Evolutionary conservation across 2,888 invertebrate genomes (phyloP), one percentile per base, ranked within the genome.

Genomic region (Plemyria rubiginata): DNA sequence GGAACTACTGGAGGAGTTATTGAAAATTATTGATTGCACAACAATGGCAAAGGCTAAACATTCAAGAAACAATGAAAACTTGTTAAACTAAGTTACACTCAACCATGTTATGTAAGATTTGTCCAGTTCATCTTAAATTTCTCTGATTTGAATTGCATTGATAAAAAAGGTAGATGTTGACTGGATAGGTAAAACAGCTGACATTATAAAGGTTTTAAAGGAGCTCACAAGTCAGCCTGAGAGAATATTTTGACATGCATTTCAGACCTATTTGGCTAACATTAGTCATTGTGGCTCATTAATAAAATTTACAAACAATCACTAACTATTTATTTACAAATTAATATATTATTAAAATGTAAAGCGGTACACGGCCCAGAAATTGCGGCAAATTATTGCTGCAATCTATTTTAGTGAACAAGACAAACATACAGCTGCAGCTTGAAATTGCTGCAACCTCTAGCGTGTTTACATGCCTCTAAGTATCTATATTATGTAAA

Each of bases 21-120:
- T 91, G 90, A 87, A 90, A 89, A 88, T 84, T 84, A 75, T 86
- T 87, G 87, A 90, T 91, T 91, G 82, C 88, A 86, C 86, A 90
- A 91, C 90, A 90, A 89, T 88, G 85, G 84, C 79, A 54, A 75
- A 66, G 84, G 84, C 80, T 60, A 74, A 70, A 86, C 85, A 85
- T 70, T 78, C 78, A 78, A 81, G 76, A 79, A 86, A 87, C 86
- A 86, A 86, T 86, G 82, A 85, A 85, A 86, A 83, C 77, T 84
- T 81, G 76, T 74, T 74, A 74, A 74, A 78, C 73, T 74, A 76
- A 73, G 72, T 70, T 67, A 64, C 61, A 75, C 72, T 79, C 75
- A 64, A 72, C 66, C 70, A 70, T 75, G 72, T 77, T 77, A 77
- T 74, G 75, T 70, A 79, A 79, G 67, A 61, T 66, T 70, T 73